Percentiles rank a stretch among this genome's conserved stretches.
Evolutionary conservation across 2,797 vertebrate species (phyloP).

Genomic region (Labeo calbasu): DNA sequence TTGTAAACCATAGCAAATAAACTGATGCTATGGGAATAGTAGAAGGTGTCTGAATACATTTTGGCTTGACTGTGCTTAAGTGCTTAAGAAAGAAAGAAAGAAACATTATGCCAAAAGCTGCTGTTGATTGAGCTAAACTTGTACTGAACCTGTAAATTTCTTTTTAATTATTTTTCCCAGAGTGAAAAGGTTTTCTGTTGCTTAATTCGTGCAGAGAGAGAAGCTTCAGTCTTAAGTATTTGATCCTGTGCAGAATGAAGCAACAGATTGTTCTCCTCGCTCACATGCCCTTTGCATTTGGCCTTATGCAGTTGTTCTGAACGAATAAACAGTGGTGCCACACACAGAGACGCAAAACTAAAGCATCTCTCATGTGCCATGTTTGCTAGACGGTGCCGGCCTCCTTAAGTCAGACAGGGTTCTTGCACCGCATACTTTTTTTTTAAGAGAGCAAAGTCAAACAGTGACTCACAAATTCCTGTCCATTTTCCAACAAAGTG

Average conservation of each 20-base stretch:
- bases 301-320: conserved; percentile 17
- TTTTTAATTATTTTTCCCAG: too few relatives aligned
- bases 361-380: conserved; percentile 41
- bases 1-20: too few relatives aligned
- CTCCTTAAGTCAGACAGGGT: conserved; percentile 65
- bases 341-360: conserved; percentile 19
- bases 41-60: too few relatives aligned
- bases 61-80: background rate
- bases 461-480: conserved; percentile 85
- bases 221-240: background rate
- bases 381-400: conserved; percentile 49
- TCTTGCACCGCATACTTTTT: conserved; percentile 74
- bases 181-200: background rate
- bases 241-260: background rate
- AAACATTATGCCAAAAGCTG: background rate
- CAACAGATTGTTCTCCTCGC: background rate
- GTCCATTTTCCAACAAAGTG: conserved; percentile 58
- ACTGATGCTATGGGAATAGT: too few relatives aligned
- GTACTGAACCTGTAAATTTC: background rate
- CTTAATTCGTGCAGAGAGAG: background rate
- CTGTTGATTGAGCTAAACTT: background rate
- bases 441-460: conserved; percentile 81
- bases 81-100: background rate
- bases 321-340: conserved; percentile 34
- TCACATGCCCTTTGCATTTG: background rate